These are phyloP conservation scores for Amazona vittata DNA, from an alignment of 2,113 vertebrate species.

Conservation along the genomic window DNA sequence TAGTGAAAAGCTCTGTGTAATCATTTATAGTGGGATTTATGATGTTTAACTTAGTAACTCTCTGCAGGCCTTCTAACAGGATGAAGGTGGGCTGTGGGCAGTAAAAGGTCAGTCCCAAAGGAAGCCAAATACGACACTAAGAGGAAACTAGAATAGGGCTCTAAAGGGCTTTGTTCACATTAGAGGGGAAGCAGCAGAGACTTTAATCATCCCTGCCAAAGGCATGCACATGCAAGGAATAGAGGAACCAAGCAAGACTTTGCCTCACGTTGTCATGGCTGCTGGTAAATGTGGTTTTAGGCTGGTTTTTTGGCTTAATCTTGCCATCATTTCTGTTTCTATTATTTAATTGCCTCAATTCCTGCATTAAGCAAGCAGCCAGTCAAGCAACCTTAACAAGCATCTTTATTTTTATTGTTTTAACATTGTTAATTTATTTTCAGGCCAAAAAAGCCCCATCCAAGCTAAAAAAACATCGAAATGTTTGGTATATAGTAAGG, in stretches of 20 bases:
- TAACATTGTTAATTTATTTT: background rate
- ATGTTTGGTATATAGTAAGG: background rate
- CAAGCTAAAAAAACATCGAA: background rate
- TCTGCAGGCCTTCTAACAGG: constrained; percentile 50
- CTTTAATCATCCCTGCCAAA: constrained; percentile 43
- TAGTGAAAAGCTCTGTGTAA: constrained; percentile 72
- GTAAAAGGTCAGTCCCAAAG: constrained; percentile 48
- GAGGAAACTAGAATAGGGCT: constrained; percentile 26
- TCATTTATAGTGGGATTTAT: constrained; percentile 72
- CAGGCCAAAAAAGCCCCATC: background rate
- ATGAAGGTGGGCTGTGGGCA: constrained; percentile 58
- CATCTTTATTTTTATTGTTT: background rate
- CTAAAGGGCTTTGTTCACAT: constrained; percentile 38
- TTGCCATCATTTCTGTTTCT: background rate
- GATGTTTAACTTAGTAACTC: constrained; percentile 65
- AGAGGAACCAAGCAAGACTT: background rate
- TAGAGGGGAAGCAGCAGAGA: constrained; percentile 35
- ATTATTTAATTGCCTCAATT: background rate
- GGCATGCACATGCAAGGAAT: background rate
- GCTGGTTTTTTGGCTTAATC: background rate
- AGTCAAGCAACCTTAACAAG: background rate
- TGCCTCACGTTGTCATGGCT: background rate
- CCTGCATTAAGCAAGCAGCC: background rate
- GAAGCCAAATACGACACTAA: constrained; percentile 7
- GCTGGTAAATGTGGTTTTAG: background rate